Evolutionary conservation across 2,888 invertebrate species (phyloP), one percentile per base, ranked within the genome.

Genomic region (Smittia aterrima): DNA sequence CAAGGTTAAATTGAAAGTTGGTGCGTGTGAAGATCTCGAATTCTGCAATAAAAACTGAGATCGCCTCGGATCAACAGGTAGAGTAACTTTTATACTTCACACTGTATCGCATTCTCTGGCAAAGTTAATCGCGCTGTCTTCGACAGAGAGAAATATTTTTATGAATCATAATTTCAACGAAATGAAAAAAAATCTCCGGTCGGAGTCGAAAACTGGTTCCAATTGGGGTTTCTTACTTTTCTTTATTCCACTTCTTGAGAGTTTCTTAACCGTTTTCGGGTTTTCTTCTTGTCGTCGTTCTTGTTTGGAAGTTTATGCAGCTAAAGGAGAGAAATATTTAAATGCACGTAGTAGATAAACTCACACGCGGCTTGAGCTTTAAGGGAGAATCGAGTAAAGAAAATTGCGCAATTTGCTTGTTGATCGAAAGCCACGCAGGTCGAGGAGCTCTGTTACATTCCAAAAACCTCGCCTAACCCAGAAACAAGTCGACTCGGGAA

Each of bases 391-490:
- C 58, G 58, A 58, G 58, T 3, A 13, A 58, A 7, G 18, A 38
- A 58, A 58, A 58, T 58, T 58, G 58, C 22, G 58, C 22, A 58
- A 58, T 58, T 58, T 47, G 47, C 16, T 47, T 4, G 3, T 47
- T 2, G 47, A 11, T 47, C n/a, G 47, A 47, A 6, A 11, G 47
- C n/a, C n/a, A 47, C 47, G n/a, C 47, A n/a, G n/a, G 47, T 47
- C 47, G 47, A 32, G 4, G 47, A 47, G 32, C 32, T 9, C 32
- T 13, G 47, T 64, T 24, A n/a, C 47, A 47, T 47, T 47, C 38
- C 38, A 38, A 38, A 25, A 64, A 7, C 40, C 32, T 71, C 54
- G 71, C 54, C 71, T 7, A 41, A 71, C 71, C 71, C 71, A 71
- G 58, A 71, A 71, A 71, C 54, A 24, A 9, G 16, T 13, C 2